A percentile compares a stretch with the other conserved stretches of the same genome.
Conservation (phyloP, 2,888 invertebrate genomes). For the Azorinus chamasolen region DNA sequence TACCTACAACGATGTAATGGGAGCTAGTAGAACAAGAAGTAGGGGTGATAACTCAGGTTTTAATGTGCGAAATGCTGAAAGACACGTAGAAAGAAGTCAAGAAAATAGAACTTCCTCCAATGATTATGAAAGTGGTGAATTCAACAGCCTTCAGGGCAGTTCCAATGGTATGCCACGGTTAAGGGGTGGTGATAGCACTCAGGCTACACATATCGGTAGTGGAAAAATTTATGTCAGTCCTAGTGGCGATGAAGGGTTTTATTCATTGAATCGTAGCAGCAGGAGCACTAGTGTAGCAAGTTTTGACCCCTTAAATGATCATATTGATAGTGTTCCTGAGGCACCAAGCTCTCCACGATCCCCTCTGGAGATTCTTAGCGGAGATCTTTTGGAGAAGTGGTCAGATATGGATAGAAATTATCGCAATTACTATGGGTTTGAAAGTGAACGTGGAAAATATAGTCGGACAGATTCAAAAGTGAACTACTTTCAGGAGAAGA, state of each 20-base stretch:
- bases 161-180: conserved; percentile 35
- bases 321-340: conserved; percentile 4
- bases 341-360: conserved; percentile 34
- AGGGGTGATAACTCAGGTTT: too few species aligned
- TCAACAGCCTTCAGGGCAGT: too few species aligned
- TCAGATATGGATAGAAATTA: conserved; percentile 74
- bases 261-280: conserved; percentile 61
- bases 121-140: too few species aligned
- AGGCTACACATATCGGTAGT: conserved; percentile 6
- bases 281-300: conserved; percentile 60
- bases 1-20: too few species aligned
- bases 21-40: too few species aligned
- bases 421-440: conserved; percentile 73
- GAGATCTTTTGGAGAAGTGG: conserved; percentile 70
- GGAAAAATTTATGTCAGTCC: conserved; percentile 62
- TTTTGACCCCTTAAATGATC: conserved; percentile 53
- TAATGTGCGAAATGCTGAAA: too few species aligned
- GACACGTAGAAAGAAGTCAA: too few species aligned
- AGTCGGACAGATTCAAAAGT: conserved; percentile 69
- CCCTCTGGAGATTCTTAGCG: conserved; percentile 58
- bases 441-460: conserved; percentile 52
- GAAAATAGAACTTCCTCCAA: too few species aligned
- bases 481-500: conserved; percentile 72
- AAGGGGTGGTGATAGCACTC: conserved; percentile 21
- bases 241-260: conserved; percentile 60